These are phyloP conservation scores for Sebastolobus altivelis DNA, from an alignment of 2,797 vertebrate species.

Conservation along the genomic window DNA sequence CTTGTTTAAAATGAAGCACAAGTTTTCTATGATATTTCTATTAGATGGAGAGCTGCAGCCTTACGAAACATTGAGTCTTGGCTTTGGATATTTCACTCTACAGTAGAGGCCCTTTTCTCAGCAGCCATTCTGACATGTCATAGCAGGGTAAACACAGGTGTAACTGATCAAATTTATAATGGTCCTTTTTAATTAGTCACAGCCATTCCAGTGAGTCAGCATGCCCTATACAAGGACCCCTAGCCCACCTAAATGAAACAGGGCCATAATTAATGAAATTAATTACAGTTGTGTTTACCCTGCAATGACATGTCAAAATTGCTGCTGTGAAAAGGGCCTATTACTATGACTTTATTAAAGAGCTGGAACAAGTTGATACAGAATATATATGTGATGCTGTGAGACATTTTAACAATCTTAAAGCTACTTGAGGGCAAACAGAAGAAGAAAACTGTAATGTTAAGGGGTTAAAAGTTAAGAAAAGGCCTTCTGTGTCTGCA, in stretches of 20 bases:
- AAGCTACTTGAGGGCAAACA: not conserved
- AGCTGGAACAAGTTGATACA: not conserved
- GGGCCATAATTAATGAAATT: rapidly evolving
- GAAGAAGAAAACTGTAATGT: not conserved
- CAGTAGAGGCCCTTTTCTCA: no score
- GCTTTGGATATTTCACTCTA: not conserved
- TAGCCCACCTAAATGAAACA: no score
- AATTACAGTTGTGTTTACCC: no score
- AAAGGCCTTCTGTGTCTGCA: no score
- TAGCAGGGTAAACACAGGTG: no score
- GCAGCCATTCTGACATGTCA: no score
- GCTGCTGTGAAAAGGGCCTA: no score
- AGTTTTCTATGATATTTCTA: not conserved
- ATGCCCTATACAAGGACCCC: no score
- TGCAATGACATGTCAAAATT: no score
- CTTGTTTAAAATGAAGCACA: not conserved
- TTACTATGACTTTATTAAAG: not conserved
- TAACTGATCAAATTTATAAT: no score
- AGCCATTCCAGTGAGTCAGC: no score
- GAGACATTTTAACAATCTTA: not conserved
- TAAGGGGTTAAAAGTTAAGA: not conserved
- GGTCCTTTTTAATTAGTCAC: no score
- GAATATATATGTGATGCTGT: not conserved
- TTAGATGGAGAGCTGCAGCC: not conserved
- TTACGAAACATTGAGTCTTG: not conserved